Evolutionary conservation across 2,113 vertebrate genomes (phyloP), one percentile per base, ranked within the genome.

Genomic region (Siniperca chuatsi): DNA sequence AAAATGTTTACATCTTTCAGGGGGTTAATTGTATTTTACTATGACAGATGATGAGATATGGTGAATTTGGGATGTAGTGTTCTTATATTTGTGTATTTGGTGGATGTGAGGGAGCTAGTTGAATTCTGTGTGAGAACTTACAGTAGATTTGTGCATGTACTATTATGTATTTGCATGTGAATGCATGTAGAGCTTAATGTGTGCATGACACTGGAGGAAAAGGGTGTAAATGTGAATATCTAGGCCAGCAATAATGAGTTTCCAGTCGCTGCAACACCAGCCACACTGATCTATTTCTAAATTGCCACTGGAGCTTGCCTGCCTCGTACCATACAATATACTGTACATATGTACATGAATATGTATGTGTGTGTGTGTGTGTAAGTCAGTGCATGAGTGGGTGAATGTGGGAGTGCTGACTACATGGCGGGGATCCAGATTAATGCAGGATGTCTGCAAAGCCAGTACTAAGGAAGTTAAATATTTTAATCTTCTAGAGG

Each of bases 191-290:
- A 70, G 55, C 67, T 77, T 29, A 67, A 33, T 69, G 42, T 74
- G 80, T 75, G 69, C 69, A 78, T 71, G 25, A 55, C 76, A 78
- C 55, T n/a, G 54, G 44, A 70, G 71, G 37, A 72, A 81, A 81
- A 75, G 10, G 37, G 44, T 79, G 80, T 67, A 62, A 83, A 86
- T 81, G 82, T 84, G 80, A 73, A 71, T 82, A 93, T 94, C 75
- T 93, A 91, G 90, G 93, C 82, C 92, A 91, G 62, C 33, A 58
- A 65, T 89, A 92, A 93, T 89, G 87, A 91, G 82, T 90, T 92
- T 89, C 84, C 64, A 82, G 72, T 65, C 16, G 1, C 76, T 77
- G 64, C 61, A 84, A 85, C 79, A 83, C 29, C 70, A 87, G 73
- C 62, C 12, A 46, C 35, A 37, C 68, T 79, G 84, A 90, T 93